A percentile compares a stretch with the other conserved stretches of the same genome.
Conservation (phyloP, 2,888 invertebrate genomes). For the Leistus spinibarbis region DNA sequence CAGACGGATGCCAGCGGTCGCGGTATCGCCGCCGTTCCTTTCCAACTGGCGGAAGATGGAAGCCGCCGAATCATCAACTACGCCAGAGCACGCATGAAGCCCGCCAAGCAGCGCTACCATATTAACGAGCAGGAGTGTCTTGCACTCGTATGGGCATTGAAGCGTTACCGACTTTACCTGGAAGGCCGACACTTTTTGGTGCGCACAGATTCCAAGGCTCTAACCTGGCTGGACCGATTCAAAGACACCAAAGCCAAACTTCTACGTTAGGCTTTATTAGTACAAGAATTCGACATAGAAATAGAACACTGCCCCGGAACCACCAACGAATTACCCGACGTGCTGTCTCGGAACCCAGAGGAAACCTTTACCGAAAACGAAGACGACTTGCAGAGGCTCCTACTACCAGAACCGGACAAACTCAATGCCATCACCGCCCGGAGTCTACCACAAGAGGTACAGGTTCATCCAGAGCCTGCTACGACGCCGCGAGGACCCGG, state of each 20-base stretch:
- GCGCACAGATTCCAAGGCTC: constrained; percentile 13
- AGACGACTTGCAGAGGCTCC: too few relatives aligned
- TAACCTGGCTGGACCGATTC: constrained; percentile 11
- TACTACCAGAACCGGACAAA: too few relatives aligned
- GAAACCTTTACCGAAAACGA: too few relatives aligned
- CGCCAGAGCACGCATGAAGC: constrained; percentile 42
- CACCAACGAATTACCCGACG: background rate
- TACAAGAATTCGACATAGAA: constrained; percentile 40
- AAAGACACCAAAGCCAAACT: constrained; percentile 38
- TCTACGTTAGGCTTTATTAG: constrained; percentile 40
- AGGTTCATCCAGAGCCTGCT: too few relatives aligned
- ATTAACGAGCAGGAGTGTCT: too few relatives aligned
- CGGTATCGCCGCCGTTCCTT: constrained; percentile 43
- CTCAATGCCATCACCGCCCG: too few relatives aligned
- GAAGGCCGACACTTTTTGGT: constrained; percentile 22
- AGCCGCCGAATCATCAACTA: constrained; percentile 37
- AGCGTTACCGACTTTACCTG: constrained; percentile 1
- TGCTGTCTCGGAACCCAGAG: background rate
- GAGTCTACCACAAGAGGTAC: too few relatives aligned
- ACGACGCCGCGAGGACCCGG: too few relatives aligned
- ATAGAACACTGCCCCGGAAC: background rate
- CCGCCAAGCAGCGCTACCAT: constrained; percentile 34
- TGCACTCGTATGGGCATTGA: constrained; percentile 34
- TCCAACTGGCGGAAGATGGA: constrained; percentile 40
- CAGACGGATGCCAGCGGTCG: too few relatives aligned